These are phyloP conservation scores for Nasonia vitripennis DNA, from an alignment of 1,140 invertebrate genomes.

Conservation along the genomic window DNA sequence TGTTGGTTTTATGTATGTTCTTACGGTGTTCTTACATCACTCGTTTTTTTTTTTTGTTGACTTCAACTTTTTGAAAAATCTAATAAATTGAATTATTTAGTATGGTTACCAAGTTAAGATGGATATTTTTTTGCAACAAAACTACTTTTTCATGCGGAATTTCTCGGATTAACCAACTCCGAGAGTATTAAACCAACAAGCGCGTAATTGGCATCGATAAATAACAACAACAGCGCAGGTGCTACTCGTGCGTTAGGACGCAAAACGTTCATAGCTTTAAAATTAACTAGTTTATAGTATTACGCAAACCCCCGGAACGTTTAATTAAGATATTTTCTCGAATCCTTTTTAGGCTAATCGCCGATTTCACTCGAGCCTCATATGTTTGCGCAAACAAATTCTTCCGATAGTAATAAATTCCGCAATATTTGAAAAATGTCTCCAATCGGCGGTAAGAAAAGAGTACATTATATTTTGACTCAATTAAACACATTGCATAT, in stretches of 20 bases:
- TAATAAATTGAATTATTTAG: no score
- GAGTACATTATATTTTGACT: neutral
- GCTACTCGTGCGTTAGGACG: neutral
- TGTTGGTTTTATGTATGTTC: no score
- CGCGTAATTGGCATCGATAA: neutral
- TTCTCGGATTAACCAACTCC: neutral
- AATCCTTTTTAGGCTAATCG: constrained; percentile 7
- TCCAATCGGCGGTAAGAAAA: neutral
- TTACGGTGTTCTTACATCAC: no score
- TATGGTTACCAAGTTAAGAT: no score
- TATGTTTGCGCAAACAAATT: neutral
- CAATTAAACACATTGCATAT: neutral
- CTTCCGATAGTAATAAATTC: neutral
- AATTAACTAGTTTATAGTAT: constrained; percentile 50
- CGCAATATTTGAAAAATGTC: neutral
- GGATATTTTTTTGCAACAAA: no score
- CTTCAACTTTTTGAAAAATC: no score
- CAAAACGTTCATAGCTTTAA: neutral
- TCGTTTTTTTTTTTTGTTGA: no score
- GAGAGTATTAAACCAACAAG: neutral
- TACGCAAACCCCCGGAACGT: constrained; percentile 2
- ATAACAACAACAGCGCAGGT: neutral
- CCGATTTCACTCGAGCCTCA: neutral
- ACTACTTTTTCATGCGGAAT: neutral
- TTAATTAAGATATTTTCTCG: constrained; percentile 15